These are phyloP conservation scores for Miltochrista miniata DNA, from an alignment of 2,888 invertebrate species.

Conservation along the genomic window DNA sequence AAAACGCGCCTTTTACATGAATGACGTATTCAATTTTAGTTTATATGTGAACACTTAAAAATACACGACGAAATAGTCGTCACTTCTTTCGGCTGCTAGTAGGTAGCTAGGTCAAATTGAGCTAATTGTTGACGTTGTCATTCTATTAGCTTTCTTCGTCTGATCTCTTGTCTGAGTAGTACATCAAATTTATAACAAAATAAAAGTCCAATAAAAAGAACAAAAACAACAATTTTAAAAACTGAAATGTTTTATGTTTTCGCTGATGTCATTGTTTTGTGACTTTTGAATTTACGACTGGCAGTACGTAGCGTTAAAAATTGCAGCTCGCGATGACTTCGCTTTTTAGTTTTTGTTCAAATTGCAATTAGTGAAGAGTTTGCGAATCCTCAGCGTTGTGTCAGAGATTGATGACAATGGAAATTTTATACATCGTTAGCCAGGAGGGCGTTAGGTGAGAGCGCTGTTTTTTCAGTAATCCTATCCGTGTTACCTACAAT, in stretches of 20 bases:
- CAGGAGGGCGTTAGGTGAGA: conserved; percentile 77
- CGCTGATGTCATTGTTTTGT: conserved; percentile 42
- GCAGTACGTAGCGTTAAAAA: conserved; percentile 68
- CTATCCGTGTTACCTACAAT: conserved; percentile 62
- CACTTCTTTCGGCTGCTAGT: too few species aligned
- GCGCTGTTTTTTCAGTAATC: conserved; percentile 77
- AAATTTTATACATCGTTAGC: conserved; percentile 84
- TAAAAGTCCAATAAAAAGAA: conserved; percentile 18
- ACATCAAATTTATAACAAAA: background rate
- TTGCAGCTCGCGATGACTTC: conserved; percentile 76
- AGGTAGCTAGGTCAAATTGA: too few species aligned
- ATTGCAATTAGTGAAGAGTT: conserved; percentile 83
- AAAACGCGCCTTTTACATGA: too few species aligned
- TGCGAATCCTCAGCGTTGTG: conserved; percentile 79
- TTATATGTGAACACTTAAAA: too few species aligned
- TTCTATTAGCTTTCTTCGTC: too few species aligned
- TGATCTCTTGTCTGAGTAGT: too few species aligned
- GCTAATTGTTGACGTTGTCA: background rate
- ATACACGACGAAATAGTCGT: too few species aligned
- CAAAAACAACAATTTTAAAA: conserved; percentile 28
- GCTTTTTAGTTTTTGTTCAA: conserved; percentile 82
- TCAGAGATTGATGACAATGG: conserved; percentile 84
- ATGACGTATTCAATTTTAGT: too few species aligned
- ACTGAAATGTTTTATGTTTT: conserved; percentile 32
- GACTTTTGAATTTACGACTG: conserved; percentile 54